phyloP scores from a whole-genome alignment of 64 coral and sea anemone genomes.

The Stichodactyla mertensii region DNA sequence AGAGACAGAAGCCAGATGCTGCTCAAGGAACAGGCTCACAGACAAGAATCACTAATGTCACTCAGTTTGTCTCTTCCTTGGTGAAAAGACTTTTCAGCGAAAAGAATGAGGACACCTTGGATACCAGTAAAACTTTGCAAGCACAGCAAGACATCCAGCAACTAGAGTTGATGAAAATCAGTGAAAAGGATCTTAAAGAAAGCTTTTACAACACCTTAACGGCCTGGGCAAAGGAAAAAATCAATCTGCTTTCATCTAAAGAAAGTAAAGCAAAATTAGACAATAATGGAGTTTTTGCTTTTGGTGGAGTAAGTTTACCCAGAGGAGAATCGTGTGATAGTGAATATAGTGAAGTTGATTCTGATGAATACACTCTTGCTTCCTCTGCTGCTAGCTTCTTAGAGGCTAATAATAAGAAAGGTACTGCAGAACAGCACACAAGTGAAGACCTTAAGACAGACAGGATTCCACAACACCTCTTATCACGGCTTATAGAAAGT shows the following conservation, averaged over 20 bases:
- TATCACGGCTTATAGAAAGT: slow-evolving; percentile 58
- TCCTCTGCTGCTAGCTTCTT: neutral
- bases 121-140: neutral
- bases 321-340: slow-evolving; percentile 10
- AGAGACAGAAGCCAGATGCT: neutral
- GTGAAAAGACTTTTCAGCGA: slow-evolving; percentile 18
- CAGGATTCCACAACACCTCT: slow-evolving; percentile 9
- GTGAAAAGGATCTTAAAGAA: neutral
- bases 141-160: neutral
- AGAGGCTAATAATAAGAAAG: neutral
- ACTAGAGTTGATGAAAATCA: neutral
- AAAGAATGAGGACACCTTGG: slow-evolving; percentile 1
- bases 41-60: slow-evolving; percentile 1
- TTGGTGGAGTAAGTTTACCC: neutral
- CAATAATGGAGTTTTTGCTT: neutral
- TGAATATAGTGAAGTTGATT: slow-evolving; percentile 16
- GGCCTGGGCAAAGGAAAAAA: slow-evolving; percentile 11
- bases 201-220: neutral
- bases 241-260: neutral
- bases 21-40: neutral
- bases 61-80: slow-evolving; percentile 7
- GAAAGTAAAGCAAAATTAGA: neutral
- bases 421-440: neutral
- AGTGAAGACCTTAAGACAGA: neutral
- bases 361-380: neutral